phyloP scores from a whole-genome alignment of 2,888 invertebrate genomes.

The Tetheella fluctuosa region DNA sequence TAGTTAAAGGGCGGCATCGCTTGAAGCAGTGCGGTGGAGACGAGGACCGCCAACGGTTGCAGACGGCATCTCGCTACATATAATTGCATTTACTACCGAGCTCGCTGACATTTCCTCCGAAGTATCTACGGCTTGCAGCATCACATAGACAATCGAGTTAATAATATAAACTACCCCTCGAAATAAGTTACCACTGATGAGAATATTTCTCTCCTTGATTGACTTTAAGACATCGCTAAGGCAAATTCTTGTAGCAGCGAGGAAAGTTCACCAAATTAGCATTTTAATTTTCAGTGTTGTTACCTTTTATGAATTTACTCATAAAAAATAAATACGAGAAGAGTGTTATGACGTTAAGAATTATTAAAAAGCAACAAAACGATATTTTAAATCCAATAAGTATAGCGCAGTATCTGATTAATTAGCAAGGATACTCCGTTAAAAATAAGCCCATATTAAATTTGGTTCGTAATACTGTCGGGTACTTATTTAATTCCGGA shows the following conservation, averaged over 20 bases:
- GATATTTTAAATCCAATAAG: conserved; percentile 36
- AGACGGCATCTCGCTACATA: conserved; percentile 80
- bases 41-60: conserved; percentile 59
- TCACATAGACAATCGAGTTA: conserved; percentile 81
- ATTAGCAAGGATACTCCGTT: conserved; percentile 69
- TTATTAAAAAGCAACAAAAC: conserved; percentile 6
- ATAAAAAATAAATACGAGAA: neutral
- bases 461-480: conserved; percentile 77
- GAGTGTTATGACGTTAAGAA: neutral
- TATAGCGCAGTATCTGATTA: conserved; percentile 59
- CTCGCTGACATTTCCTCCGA: conserved; percentile 76
- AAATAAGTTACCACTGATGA: conserved; percentile 76
- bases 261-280: neutral
- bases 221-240: conserved; percentile 40
- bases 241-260: neutral
- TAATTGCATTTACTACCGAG: conserved; percentile 82
- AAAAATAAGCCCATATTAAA: conserved; percentile 81
- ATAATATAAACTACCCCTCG: conserved; percentile 75
- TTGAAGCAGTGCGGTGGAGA: conserved; percentile 49
- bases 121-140: conserved; percentile 63
- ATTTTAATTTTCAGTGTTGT: neutral
- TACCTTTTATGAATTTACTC: neutral
- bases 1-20: conserved; percentile 70
- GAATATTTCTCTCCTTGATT: conserved; percentile 72
- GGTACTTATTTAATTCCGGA: conserved; percentile 85